Evolutionary conservation across 2,113 vertebrate species (phyloP).

Genomic region (Monopterus albus): DNA sequence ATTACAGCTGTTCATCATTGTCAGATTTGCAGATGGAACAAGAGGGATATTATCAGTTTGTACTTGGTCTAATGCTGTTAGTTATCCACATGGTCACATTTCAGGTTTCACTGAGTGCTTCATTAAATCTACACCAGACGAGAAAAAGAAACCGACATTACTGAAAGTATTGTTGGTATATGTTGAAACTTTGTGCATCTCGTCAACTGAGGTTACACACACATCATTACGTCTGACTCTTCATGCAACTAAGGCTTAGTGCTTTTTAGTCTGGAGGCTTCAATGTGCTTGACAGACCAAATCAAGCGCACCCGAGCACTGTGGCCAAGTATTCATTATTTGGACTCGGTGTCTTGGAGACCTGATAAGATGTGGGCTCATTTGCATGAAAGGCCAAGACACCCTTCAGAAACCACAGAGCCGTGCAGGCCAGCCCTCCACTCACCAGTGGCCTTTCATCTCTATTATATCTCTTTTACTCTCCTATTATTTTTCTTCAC

Average conservation of each 20-base stretch:
- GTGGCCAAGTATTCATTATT: constrained; percentile 51
- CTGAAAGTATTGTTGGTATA: constrained; percentile 8
- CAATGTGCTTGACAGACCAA: constrained; percentile 44
- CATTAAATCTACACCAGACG: constrained; percentile 4
- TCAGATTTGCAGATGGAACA: constrained; percentile 12
- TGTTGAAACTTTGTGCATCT: constrained; percentile 17
- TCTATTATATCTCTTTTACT: constrained; percentile 30
- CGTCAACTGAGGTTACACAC: constrained; percentile 31
- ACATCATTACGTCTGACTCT: constrained; percentile 45
- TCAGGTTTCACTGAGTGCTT: constrained; percentile 1
- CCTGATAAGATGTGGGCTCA: constrained; percentile 58
- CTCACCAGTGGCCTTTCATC: constrained; percentile 50
- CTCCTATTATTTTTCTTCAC: constrained; percentile 44
- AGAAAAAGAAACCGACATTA: constrained; percentile 14
- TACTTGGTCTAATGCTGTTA: neutral
- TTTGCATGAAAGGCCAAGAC: constrained; percentile 64
- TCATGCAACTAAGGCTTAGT: constrained; percentile 1
- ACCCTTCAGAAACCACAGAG: constrained; percentile 53
- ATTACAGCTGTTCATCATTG: constrained; percentile 17
- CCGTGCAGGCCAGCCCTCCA: constrained; percentile 19
- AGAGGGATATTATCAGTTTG: neutral
- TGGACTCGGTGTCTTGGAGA: constrained; percentile 38
- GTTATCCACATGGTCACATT: neutral
- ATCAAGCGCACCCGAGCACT: constrained; percentile 44
- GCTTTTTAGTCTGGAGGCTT: constrained; percentile 46